Evolutionary conservation across 2,888 invertebrate genomes (phyloP).

Genomic region (Dione juno): DNA sequence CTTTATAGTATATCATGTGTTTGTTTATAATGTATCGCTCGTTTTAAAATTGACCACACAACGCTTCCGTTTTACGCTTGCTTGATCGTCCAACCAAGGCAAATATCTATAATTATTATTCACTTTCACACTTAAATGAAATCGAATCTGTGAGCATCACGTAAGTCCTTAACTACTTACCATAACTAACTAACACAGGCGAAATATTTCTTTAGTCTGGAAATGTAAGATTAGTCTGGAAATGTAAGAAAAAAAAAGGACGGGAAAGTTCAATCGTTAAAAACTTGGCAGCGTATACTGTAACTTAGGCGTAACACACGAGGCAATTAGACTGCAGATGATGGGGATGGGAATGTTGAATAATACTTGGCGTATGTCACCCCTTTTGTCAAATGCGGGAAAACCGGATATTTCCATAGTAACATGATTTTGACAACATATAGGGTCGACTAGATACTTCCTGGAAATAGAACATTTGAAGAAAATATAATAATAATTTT

Average conservation of each 20-base stretch:
- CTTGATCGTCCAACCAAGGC: neutral
- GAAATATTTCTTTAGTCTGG: neutral
- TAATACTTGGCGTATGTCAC: constrained; percentile 9
- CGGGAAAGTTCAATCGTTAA: constrained; percentile 9
- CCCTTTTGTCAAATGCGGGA: constrained; percentile 16
- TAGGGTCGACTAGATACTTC: constrained; percentile 6
- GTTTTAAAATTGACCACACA: neutral
- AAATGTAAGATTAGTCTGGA: neutral
- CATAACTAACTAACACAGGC: too few species aligned
- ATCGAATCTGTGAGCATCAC: neutral
- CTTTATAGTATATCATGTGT: neutral
- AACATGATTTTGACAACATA: constrained; percentile 1
- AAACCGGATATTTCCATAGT: constrained; percentile 9
- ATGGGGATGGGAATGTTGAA: constrained; percentile 13
- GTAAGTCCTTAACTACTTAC: neutral
- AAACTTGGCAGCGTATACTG: constrained; percentile 17
- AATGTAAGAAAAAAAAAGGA: constrained; percentile 30
- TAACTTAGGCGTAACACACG: constrained; percentile 12
- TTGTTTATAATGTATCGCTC: neutral
- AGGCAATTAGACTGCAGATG: constrained; percentile 25
- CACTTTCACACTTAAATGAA: neutral
- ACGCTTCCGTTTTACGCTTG: neutral
- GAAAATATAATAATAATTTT: too few species aligned
- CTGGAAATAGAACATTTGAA: too few species aligned
- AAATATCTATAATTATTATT: neutral